phyloP scores from a whole-genome alignment of 2,797 vertebrate genomes.

The Trematomus bernacchii region DNA sequence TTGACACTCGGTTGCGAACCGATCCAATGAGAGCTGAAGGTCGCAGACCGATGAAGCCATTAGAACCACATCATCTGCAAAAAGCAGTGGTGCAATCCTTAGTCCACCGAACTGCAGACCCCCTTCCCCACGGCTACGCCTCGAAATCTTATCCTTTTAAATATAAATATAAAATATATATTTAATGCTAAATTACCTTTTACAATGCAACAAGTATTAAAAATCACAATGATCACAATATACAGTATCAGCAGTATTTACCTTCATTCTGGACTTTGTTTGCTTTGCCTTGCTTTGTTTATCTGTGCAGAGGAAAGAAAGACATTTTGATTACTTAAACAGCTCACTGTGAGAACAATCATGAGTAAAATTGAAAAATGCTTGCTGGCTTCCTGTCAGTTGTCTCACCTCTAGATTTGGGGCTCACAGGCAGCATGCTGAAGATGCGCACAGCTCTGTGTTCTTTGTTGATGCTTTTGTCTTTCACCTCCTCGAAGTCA shows the following conservation, averaged over 20 bases:
- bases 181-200: constrained; percentile 12
- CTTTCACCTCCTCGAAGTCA: constrained; percentile 96
- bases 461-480: constrained; percentile 94
- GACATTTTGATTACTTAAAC: constrained; percentile 1
- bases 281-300: constrained; percentile 86
- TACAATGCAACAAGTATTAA: neutral
- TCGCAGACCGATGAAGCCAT: no score
- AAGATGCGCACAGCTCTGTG: constrained; percentile 93
- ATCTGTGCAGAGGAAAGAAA: constrained; percentile 77
- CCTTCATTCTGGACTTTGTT: constrained; percentile 84
- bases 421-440: constrained; percentile 88
- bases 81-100: no score
- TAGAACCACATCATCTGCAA: no score
- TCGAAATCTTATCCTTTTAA: neutral
- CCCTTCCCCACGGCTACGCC: no score
- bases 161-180: neutral
- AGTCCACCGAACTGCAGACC: no score
- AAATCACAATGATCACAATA: neutral
- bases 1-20: no score
- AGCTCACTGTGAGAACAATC: no score
- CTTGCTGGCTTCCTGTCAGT: constrained; percentile 30
- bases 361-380: neutral
- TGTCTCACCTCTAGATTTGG: constrained; percentile 80
- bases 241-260: constrained; percentile 61
- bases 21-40: no score